Evolutionary conservation across 1,140 invertebrate genomes (phyloP), one percentile per base, ranked within the genome.

Genomic region (Lepidurus couesii): DNA sequence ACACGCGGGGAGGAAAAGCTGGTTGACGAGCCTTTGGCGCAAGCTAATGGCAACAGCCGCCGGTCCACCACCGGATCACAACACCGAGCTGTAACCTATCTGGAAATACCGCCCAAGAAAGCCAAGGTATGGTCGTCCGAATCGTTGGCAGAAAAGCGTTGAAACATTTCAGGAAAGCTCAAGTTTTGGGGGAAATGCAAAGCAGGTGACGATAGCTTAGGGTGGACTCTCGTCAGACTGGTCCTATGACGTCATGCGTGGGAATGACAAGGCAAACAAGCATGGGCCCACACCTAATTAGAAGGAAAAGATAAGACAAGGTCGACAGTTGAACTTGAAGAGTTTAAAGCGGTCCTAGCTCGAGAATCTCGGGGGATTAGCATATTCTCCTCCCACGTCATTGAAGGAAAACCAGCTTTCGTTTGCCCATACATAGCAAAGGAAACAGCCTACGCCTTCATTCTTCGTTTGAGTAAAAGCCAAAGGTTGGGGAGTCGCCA

Each of bases 1-100:
- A 95, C 93, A 21, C 88, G 93, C 3, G 94, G 93, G 34, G 94
- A 96, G 82, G 93, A 95, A 83, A 89, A 92, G 80, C 89, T 90
- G 80, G 88, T 90, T 21, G 86, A 90, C 21, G 91, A 95, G 80
- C 91, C 92, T 83, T 84, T 93, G 82, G 87, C 81, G 74, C 47
- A 82, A 77, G 77, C 82, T 76, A 81, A 81, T 74, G 83, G 81
- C 75, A 11, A 42, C 73, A 43, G 45, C 24, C 53, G 53, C 16
- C 53, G 53, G 21, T 34, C 34, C 34, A 65, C 16, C 21, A 65
- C n/a, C 53, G 53, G 53, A n/a, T 65, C 53, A 65, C 53, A 65
- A 65, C 34, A 45, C 43, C 75, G 24, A 43, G 75, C 24, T 42
- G 43, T 77, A 45, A 44, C 75, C 43, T 77, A 47, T 77, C 24